phyloP scores from a whole-genome alignment of 2,113 vertebrate species.

The Bothrops jararaca region DNA sequence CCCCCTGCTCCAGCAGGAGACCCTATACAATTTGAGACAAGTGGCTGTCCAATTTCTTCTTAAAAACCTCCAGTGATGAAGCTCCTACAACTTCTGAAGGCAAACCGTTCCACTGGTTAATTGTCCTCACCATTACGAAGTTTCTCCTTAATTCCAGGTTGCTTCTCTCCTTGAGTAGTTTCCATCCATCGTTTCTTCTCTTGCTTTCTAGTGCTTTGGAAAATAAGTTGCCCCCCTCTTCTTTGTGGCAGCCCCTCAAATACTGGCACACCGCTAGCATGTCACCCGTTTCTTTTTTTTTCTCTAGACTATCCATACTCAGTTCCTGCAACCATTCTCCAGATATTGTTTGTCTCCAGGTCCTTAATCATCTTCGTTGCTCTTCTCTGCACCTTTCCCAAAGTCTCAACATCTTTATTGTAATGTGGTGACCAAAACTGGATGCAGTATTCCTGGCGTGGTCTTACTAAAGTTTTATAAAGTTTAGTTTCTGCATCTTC shows the following conservation, averaged over 20 bases:
- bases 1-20: not conserved
- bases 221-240: not conserved
- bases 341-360: not conserved
- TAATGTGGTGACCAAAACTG: not conserved
- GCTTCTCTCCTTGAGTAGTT: not conserved
- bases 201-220: not conserved
- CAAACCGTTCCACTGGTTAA: not conserved
- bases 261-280: not conserved
- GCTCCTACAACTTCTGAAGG: not conserved
- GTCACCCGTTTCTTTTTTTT: not conserved
- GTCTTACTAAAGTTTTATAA: too few relatives aligned
- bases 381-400: not conserved
- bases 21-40: not conserved
- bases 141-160: not conserved
- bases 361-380: not conserved
- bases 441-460: not conserved
- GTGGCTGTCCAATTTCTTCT: not conserved
- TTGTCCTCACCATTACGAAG: not conserved
- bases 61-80: not conserved
- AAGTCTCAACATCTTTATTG: not conserved
- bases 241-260: not conserved
- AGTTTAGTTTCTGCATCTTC: not conserved
- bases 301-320: not conserved
- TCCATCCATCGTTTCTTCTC: not conserved
- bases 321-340: not conserved